Evolutionary conservation across 2,888 invertebrate genomes (phyloP), one percentile per base, ranked within the genome.

Genomic region (Idaea biselata): DNA sequence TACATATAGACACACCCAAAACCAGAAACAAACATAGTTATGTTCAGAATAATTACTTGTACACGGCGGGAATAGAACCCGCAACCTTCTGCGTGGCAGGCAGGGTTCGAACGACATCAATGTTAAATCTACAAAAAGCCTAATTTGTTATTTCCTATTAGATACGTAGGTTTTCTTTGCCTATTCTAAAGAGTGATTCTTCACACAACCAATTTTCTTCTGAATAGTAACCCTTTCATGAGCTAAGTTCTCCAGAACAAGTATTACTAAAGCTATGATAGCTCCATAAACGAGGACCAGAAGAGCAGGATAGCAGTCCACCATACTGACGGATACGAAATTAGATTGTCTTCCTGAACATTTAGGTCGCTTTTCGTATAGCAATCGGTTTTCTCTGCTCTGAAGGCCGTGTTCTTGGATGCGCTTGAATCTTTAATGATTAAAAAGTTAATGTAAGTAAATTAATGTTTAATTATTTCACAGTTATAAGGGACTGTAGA

Each of bases 301-400:
- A 4, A 92, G 62, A 0, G 89, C 90, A 0, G 91, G 91, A 73
- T 93, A 93, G 68, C 94, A 94, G 74, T 95, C 95, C 0, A 94
- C 93, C 78, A 95, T 89, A 68, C 94, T 94, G 54, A 95, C 95
- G 44, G 94, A 95, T 16, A 95, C 89, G 75, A 96, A 96, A 68
- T 87, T 91, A 0, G 93, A 93, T 54, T 86, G 88, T 70, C 95
- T 94, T 6, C 94, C 93, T 0, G 88, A 83, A 72, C 96, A 96
- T 67, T 87, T 87, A 0, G 96, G 96, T 72, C 94, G 94, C 65
- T 93, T 94, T 31, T 94, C 94, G 76, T 95, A 96, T 32, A 95
- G 83, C 58, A 93, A 83, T 58, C 79, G 75, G 87, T 94, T 89
- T 69, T 95, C 94, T 16, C 95, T 88, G 55, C 86, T 84, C 72